These are phyloP conservation scores for Priocnemis perturbator DNA, from an alignment of 2,888 invertebrate genomes.

Conservation along the genomic window DNA sequence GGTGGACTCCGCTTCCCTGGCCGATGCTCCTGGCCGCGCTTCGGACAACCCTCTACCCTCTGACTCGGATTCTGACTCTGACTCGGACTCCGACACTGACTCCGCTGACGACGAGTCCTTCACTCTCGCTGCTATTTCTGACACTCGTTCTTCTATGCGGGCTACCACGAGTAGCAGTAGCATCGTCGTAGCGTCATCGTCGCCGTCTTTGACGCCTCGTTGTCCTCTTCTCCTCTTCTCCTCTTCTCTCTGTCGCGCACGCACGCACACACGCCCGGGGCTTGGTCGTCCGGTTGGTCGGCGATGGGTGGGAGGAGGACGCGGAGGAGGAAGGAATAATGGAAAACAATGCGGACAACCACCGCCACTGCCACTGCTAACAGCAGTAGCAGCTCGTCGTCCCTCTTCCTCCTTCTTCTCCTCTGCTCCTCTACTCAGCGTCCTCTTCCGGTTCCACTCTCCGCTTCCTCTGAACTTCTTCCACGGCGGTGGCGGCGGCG, in stretches of 20 bases:
- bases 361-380: no score
- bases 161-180: constrained; percentile 53
- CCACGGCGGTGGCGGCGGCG: no score
- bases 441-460: not conserved
- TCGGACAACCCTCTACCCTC: constrained; percentile 32
- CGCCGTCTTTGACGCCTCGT: constrained; percentile 40
- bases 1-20: not conserved
- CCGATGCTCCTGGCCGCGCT: constrained; percentile 7
- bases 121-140: constrained; percentile 45
- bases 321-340: no score
- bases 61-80: no score
- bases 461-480: not conserved
- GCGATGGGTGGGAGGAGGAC: not conserved
- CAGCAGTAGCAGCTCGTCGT: no score
- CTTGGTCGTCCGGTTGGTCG: constrained; percentile 5
- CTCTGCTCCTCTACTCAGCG: no score
- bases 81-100: no score
- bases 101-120: constrained; percentile 45
- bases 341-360: no score
- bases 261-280: not conserved
- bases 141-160: constrained; percentile 51
- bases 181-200: constrained; percentile 38
- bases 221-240: constrained; percentile 42
- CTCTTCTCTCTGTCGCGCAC: constrained; percentile 19
- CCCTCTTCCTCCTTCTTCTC: not conserved